Percentiles rank a stretch among this genome's conserved stretches.
phyloP scores from a whole-genome alignment of 2,797 vertebrate genomes.

The Triplophysa bombifrons region DNA sequence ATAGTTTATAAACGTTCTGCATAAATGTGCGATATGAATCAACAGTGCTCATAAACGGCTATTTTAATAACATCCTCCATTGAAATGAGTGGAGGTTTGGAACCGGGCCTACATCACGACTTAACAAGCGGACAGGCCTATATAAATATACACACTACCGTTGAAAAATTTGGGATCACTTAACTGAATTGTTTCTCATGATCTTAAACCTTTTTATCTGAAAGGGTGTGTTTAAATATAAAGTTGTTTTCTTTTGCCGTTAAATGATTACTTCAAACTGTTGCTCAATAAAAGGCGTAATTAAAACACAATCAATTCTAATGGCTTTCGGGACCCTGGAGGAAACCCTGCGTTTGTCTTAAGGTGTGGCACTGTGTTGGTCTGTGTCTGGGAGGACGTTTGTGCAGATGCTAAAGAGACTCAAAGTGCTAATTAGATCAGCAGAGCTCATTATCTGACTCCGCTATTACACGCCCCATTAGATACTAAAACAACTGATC shows the following conservation, averaged over 20 bases:
- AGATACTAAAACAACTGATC: conserved; percentile 59
- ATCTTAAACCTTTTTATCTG: too few relatives aligned
- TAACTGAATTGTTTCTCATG: too few relatives aligned
- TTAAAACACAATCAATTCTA: neutral
- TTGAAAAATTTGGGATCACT: too few relatives aligned
- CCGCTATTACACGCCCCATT: conserved; percentile 66
- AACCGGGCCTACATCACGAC: too few relatives aligned
- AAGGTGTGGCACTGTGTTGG: neutral
- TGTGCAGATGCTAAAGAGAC: conserved; percentile 34
- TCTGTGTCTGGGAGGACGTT: conserved; percentile 15
- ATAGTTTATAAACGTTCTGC: too few relatives aligned
- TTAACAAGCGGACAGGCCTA: too few relatives aligned
- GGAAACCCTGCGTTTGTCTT: neutral
- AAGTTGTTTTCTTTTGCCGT: neutral
- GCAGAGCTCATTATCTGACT: conserved; percentile 62
- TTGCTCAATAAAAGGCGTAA: neutral
- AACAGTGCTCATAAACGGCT: too few relatives aligned
- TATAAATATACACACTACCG: too few relatives aligned
- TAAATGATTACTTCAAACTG: conserved; percentile 8
- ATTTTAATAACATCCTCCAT: too few relatives aligned
- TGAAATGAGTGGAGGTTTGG: too few relatives aligned
- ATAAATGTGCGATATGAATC: too few relatives aligned
- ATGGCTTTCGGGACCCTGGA: neutral
- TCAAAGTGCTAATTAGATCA: conserved; percentile 60
- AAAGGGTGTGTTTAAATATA: too few relatives aligned